Conservation (phyloP, 2,113 vertebrate genomes). For the Atherinomorus stipes region DNA sequence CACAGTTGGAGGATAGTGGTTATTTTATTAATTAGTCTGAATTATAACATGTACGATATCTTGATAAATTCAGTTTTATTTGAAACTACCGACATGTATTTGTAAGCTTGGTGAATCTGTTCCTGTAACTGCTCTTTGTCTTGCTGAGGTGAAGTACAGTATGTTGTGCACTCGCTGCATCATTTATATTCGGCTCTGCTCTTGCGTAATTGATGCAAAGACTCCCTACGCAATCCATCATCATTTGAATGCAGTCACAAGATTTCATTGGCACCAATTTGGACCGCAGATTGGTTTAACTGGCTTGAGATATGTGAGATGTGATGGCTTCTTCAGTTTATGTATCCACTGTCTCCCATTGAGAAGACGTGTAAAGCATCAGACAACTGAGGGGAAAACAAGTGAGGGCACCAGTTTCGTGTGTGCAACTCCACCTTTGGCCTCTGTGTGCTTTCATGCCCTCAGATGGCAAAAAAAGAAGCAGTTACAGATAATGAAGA, state of each 20-base stretch:
- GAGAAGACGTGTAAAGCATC: slow-evolving; percentile 3
- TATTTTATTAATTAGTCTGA: slow-evolving; percentile 19
- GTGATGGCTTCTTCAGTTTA: slow-evolving; percentile 47
- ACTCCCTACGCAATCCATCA: slow-evolving; percentile 55
- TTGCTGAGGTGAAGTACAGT: slow-evolving; percentile 26
- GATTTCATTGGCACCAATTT: slow-evolving; percentile 56
- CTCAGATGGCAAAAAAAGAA: neutral
- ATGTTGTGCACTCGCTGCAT: slow-evolving; percentile 7
- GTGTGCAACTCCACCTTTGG: neutral
- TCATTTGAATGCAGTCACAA: slow-evolving; percentile 61
- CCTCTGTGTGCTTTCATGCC: neutral
- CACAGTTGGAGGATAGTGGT: neutral
- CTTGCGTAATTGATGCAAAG: slow-evolving; percentile 43
- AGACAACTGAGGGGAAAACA: slow-evolving; percentile 14
- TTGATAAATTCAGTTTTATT: neutral
- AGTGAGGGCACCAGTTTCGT: neutral
- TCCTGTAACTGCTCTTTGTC: neutral
- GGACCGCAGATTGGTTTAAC: slow-evolving; percentile 45
- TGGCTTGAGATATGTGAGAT: slow-evolving; percentile 41
- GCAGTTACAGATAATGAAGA: neutral
- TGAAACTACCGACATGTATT: slow-evolving; percentile 14
- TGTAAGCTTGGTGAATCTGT: slow-evolving; percentile 9
- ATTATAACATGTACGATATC: slow-evolving; percentile 10
- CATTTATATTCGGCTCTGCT: slow-evolving; percentile 42
- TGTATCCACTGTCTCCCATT: slow-evolving; percentile 24